Evolutionary conservation across 2,797 vertebrate genomes (phyloP), one percentile per base, ranked within the genome.

Genomic region (Esox masquinongy): DNA sequence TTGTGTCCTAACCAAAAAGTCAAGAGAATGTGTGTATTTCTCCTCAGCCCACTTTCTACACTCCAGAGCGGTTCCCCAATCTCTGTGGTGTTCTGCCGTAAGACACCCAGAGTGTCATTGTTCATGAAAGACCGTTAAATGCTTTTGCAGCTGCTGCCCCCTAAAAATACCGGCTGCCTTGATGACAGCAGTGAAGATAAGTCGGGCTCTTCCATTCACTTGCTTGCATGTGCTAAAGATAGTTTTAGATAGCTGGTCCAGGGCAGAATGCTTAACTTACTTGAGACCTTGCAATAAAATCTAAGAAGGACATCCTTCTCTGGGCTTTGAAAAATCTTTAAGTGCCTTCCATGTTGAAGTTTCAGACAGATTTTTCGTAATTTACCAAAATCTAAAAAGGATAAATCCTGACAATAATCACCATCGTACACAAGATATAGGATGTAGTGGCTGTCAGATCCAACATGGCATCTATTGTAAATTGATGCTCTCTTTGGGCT

Each of bases 91-190:
- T 86, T 92, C 89, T 88, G 87, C 82, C 82, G 86, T 81, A 26
- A 87, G 91, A 91, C 90, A 92, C 91, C 89, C 93, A 82, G 82
- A 90, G 91, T 94, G 91, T 92, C 92, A 94, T 94, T 94, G 93
- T 94, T 94, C 90, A 17, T 91, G 85, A 91, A 93, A 90, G 90
- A 91, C 90, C 82, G 86, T 92, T 95, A 94, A 94, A 95, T 94
- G 94, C 92, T 95, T 94, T 92, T 91, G 91, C 95, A 95, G 95
- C 94, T 95, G 94, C 91, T 92, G 91, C 92, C 93, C 92, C 89
- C 93, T 95, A 95, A 95, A 95, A 95, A 95, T 95, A 95, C 93
- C 87, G 86, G 83, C 90, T 85, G 93, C 90, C 91, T 90, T 82
- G 90, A 94, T 94, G 94, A 95, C 93, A 95, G 94, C 92, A 91